These are phyloP conservation scores for Elaphurus davidianus DNA, from an alignment of 2,113 vertebrate species.

Conservation along the genomic window DNA sequence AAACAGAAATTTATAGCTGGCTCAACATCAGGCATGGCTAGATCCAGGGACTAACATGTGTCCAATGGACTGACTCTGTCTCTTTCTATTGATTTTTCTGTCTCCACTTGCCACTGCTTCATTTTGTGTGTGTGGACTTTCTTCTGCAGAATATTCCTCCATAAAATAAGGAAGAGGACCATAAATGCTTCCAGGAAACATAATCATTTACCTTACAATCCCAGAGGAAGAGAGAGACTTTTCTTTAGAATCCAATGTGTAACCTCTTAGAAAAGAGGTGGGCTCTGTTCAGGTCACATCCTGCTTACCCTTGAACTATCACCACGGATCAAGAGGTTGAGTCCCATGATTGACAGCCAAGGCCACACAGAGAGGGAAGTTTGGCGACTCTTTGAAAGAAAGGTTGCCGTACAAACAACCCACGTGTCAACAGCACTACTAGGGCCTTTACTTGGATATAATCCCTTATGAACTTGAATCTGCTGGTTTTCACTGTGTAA, in stretches of 20 bases:
- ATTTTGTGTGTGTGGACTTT: background rate
- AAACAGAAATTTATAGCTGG: background rate
- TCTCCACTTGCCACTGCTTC: background rate
- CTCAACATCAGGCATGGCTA: background rate
- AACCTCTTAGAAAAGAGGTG: background rate
- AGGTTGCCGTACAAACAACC: background rate
- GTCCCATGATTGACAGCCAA: background rate
- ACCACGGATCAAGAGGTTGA: background rate
- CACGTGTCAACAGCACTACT: background rate
- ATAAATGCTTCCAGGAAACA: background rate
- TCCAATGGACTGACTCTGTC: background rate
- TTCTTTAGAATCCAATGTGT: background rate
- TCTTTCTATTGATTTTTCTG: background rate
- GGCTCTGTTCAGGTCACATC: background rate
- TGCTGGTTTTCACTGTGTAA: background rate
- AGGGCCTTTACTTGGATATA: background rate
- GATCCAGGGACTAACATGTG: background rate
- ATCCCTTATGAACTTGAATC: background rate
- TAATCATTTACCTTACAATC: background rate
- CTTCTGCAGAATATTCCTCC: background rate
- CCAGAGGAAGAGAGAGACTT: background rate
- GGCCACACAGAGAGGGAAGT: background rate
- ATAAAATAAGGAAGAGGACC: background rate
- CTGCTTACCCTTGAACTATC: background rate
- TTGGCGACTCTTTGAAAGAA: background rate